Conservation (phyloP, 2,113 vertebrate species). For the Pristiophorus japonicus region DNA sequence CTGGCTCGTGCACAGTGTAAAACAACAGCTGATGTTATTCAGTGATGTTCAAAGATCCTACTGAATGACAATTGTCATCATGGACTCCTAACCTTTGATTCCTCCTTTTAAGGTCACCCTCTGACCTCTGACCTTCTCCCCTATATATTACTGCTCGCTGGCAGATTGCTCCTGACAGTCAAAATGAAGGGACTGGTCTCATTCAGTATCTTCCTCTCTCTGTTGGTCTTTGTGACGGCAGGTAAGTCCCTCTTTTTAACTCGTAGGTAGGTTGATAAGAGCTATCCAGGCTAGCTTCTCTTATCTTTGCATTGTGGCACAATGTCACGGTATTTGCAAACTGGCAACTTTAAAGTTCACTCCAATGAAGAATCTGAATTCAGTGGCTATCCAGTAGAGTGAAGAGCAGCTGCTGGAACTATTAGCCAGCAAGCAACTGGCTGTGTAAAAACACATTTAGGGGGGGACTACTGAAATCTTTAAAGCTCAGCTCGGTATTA, state of each 20-base stretch:
- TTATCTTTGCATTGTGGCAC: neutral
- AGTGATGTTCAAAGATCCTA: neutral
- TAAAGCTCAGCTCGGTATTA: neutral
- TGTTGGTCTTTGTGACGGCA: slow-evolving; percentile 52
- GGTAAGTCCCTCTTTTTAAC: slow-evolving; percentile 46
- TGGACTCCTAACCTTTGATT: neutral
- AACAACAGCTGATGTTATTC: neutral
- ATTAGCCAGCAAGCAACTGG: neutral
- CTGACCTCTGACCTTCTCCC: slow-evolving; percentile 44
- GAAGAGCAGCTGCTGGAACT: neutral
- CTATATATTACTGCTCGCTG: slow-evolving; percentile 54
- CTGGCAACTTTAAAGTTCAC: neutral
- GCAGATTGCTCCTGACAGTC: slow-evolving; percentile 53
- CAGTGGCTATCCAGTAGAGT: neutral
- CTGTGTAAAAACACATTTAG: neutral
- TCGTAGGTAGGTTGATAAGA: neutral
- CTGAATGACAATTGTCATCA: slow-evolving; percentile 22
- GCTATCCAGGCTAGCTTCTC: neutral
- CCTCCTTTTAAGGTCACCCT: slow-evolving; percentile 38
- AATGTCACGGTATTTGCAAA: neutral
- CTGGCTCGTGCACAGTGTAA: neutral
- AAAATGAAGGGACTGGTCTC: slow-evolving; percentile 57
- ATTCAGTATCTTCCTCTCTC: slow-evolving; percentile 50
- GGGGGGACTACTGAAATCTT: neutral
- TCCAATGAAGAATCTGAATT: neutral